Conservation (phyloP, 2,888 invertebrate species). For the Clusia tigrina region DNA sequence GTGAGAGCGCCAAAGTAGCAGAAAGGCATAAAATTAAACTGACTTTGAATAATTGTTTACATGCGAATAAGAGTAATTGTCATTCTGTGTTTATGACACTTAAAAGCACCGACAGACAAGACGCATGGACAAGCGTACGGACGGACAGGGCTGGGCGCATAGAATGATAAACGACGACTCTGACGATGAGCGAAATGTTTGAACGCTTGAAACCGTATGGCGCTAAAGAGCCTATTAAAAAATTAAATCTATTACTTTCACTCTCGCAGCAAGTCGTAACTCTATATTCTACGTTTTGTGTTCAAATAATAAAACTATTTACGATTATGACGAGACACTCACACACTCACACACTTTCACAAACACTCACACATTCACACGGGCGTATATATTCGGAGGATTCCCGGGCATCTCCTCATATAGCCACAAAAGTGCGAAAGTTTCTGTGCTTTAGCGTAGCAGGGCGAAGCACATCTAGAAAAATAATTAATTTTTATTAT, state of each 20-base stretch:
- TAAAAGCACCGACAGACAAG: slow-evolving; percentile 1
- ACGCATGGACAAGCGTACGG: neutral
- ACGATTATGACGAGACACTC: slow-evolving; percentile 34
- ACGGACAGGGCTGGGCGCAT: neutral
- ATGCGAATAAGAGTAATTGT: slow-evolving; percentile 12
- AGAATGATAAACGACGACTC: neutral
- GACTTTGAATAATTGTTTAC: slow-evolving; percentile 12
- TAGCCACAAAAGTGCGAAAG: too few species aligned
- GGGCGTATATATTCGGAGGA: too few species aligned
- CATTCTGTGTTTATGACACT: slow-evolving; percentile 10
- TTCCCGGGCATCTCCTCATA: too few species aligned
- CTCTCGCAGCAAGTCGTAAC: slow-evolving; percentile 37
- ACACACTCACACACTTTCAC: slow-evolving; percentile 1
- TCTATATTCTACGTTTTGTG: slow-evolving; percentile 26
- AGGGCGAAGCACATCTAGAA: too few species aligned
- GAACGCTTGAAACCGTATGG: slow-evolving; percentile 23
- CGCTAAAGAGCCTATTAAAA: slow-evolving; percentile 31
- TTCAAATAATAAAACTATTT: slow-evolving; percentile 41
- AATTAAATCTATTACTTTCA: slow-evolving; percentile 44
- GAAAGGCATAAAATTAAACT: slow-evolving; percentile 8
- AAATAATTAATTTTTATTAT: slow-evolving; percentile 13
- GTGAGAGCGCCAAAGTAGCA: neutral
- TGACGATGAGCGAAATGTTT: slow-evolving; percentile 13
- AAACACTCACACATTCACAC: neutral
- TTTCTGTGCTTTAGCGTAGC: neutral